Percentiles rank a stretch among this genome's conserved stretches.
These are phyloP conservation scores for Zaprionus gabonicus DNA, from an alignment of 1,140 invertebrate genomes.

Conservation along the genomic window DNA sequence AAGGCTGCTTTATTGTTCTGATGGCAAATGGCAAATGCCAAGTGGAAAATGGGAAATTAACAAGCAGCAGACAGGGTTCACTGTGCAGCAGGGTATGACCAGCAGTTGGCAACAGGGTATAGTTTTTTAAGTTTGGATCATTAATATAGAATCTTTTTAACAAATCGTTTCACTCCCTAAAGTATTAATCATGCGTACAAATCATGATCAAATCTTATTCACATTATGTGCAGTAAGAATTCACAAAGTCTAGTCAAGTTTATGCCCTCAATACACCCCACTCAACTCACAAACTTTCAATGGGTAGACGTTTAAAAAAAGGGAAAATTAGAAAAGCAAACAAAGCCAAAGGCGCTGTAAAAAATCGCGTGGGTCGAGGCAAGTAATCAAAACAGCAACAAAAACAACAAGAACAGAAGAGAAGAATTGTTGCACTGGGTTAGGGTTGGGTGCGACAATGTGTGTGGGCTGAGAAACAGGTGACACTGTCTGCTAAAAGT, in stretches of 20 bases:
- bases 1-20: neutral
- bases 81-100: neutral
- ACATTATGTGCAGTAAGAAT: no score
- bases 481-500: constrained; percentile 11
- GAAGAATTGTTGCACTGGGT: constrained; percentile 24
- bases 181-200: no score
- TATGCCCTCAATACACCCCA: neutral
- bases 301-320: neutral
- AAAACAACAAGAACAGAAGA: neutral
- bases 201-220: no score
- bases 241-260: no score
- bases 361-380: constrained; percentile 16
- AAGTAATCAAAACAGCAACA: constrained; percentile 17
- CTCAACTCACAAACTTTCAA: neutral
- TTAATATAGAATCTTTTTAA: no score
- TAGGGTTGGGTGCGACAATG: neutral
- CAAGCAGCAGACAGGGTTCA: neutral
- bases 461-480: constrained; percentile 22
- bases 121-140: no score
- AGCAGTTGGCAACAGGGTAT: neutral
- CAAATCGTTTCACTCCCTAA: no score
- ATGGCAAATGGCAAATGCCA: neutral
- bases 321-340: constrained; percentile 6
- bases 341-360: constrained; percentile 13
- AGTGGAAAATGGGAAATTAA: neutral